Evolutionary conservation across 1,140 invertebrate species (phyloP).

Genomic region (Temnothorax curvispinosus): DNA sequence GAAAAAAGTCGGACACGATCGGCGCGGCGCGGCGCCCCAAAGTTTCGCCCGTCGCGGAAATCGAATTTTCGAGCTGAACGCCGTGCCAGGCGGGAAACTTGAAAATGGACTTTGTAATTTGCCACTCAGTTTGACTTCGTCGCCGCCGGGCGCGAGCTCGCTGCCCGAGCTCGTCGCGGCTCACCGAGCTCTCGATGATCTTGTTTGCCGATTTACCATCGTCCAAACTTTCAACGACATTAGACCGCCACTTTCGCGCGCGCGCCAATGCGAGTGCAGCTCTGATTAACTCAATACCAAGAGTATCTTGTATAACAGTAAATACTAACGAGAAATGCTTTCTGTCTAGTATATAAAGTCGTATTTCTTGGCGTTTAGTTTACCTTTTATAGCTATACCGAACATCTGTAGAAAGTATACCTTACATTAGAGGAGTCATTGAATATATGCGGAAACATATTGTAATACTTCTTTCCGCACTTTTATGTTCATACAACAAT

Average conservation of each 20-base stretch:
- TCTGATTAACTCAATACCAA: constrained; percentile 54
- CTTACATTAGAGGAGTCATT: no score
- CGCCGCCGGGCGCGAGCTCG: constrained; percentile 7
- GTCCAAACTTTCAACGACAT: constrained; percentile 47
- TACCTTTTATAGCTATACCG: no score
- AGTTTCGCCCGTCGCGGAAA: constrained; percentile 56
- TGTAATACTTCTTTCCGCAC: background rate
- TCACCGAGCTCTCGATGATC: constrained; percentile 50
- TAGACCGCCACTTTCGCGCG: constrained; percentile 35
- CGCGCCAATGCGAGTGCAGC: constrained; percentile 34
- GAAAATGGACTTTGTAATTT: constrained; percentile 67
- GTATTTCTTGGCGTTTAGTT: background rate
- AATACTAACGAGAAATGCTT: constrained; percentile 1
- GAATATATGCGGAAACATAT: background rate
- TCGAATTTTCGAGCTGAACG: constrained; percentile 66
- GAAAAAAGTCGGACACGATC: constrained; percentile 53
- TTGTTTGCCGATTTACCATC: constrained; percentile 49
- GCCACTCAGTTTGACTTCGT: constrained; percentile 54
- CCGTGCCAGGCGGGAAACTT: constrained; percentile 55
- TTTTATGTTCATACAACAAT: background rate
- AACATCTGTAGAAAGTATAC: background rate
- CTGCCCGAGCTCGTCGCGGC: constrained; percentile 8
- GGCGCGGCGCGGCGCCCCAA: constrained; percentile 8
- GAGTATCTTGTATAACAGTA: constrained; percentile 22
- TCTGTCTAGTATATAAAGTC: background rate